Evolutionary conservation across 1,140 invertebrate species (phyloP).

Genomic region (Bemisia tabaci): DNA sequence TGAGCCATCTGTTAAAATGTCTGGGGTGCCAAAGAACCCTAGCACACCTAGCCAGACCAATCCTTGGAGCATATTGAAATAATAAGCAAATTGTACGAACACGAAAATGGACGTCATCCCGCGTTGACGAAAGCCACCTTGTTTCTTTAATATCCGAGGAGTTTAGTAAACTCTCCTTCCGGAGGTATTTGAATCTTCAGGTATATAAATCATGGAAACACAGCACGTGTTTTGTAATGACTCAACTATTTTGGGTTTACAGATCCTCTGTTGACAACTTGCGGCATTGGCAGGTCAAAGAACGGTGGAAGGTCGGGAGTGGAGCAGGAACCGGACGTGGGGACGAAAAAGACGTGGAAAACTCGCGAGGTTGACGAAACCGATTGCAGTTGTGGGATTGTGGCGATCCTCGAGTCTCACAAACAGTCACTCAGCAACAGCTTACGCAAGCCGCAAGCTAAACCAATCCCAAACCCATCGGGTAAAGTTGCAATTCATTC

Average conservation of each 20-base stretch:
- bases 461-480: neutral
- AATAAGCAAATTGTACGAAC: too few species aligned
- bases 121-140: too few species aligned
- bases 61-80: too few species aligned
- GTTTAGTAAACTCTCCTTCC: conserved; percentile 1
- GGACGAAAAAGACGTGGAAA: neutral
- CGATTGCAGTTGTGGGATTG: conserved; percentile 41
- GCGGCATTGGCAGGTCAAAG: conserved; percentile 15
- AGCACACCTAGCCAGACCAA: too few species aligned
- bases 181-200: conserved; percentile 5
- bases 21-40: too few species aligned
- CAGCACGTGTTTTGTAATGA: too few species aligned
- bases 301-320: neutral
- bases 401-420: conserved; percentile 34
- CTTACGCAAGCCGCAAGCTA: neutral
- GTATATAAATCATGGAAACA: too few species aligned
- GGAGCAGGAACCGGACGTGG: neutral
- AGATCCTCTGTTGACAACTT: conserved; percentile 25
- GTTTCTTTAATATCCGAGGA: too few species aligned
- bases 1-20: too few species aligned
- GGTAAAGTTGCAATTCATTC: too few species aligned
- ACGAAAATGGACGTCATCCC: too few species aligned
- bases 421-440: conserved; percentile 8
- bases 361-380: neutral
- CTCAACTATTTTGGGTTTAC: too few species aligned